Evolutionary conservation across 2,797 vertebrate genomes (phyloP), one percentile per base, ranked within the genome.

Genomic region (Micrastur ruficollis): DNA sequence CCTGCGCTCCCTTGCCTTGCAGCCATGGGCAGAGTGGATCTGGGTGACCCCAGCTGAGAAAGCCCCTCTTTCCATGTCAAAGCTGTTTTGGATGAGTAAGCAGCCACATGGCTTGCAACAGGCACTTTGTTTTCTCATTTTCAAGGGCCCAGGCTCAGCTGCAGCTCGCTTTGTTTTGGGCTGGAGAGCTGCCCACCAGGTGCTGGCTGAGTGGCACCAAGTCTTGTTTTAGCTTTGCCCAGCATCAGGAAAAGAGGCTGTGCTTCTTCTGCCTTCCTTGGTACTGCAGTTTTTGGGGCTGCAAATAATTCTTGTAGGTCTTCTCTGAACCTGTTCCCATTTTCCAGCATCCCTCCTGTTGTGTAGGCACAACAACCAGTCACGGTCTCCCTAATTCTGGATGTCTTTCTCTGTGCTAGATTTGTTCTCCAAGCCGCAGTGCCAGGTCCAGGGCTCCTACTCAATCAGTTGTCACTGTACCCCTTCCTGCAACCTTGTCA

Each of bases 51-150:
- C 72, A 50, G 52, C 32, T 16, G 34, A 70, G 63, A 19, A 50
- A 62, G 32, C 20, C 13, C 27, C 27, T 62, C 16, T 74, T 14
- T 61, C 32, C 9, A 0, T 1, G 6, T 4, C 32, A 52, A 6
- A 82, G 44, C n/a, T 40, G n/a, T 1, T 47, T 34, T 56, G 72
- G 38, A 8, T 27, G 46, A 19, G 25, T 31, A 40, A 47, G 29
- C 58, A 83, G 25, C 18, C 55, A 4, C 52, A 8, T 3, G 0
- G 0, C 27, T 49, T 31, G 20, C 53, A 44, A 34, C 26, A 40
- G 29, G 14, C 14, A 10, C 74, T 91, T 89, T 20, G 8, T 12
- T 68, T 53, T 63, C 63, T 72, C 58, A 2, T 34, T 55, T 38
- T 12, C 23, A 46, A 53, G 17, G 27, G 50, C 4, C 17, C 17